A percentile compares a stretch with the other conserved stretches of the same genome.
Conservation (phyloP, 2,888 invertebrate genomes). For the Lissocephala sabroskyi region DNA sequence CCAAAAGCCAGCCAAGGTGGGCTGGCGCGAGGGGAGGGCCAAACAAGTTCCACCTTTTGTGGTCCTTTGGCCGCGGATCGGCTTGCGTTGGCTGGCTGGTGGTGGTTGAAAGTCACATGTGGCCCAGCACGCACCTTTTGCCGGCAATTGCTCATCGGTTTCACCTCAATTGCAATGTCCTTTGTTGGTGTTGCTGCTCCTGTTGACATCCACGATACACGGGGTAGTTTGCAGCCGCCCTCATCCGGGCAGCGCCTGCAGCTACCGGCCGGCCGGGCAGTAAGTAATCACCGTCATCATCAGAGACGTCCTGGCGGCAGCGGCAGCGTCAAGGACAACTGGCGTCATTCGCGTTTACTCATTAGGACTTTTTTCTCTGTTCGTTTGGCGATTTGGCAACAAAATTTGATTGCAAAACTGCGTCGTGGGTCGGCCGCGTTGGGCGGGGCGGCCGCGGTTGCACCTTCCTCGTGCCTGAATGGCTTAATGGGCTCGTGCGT, state of each 20-base stretch:
- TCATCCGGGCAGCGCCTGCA: conserved; percentile 55
- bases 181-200: neutral
- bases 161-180: conserved; percentile 51
- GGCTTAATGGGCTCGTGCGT: conserved; percentile 8
- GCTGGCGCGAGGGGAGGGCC: neutral
- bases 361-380: conserved; percentile 41
- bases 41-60: conserved; percentile 28
- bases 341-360: conserved; percentile 57
- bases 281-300: conserved; percentile 23
- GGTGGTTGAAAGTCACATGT: conserved; percentile 55
- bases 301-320: conserved; percentile 22
- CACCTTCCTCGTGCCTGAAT: neutral
- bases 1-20: neutral
- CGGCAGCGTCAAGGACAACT: conserved; percentile 11
- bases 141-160: conserved; percentile 40
- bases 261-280: conserved; percentile 29
- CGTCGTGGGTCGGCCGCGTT: neutral
- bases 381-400: conserved; percentile 25
- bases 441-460: too few species aligned
- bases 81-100: conserved; percentile 23
- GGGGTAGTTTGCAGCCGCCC: conserved; percentile 56
- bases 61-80: neutral
- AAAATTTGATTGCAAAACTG: conserved; percentile 53
- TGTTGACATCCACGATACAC: too few species aligned
- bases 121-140: conserved; percentile 53